These are phyloP conservation scores for Stomatorhinus walkeri DNA, from an alignment of 2,797 vertebrate genomes.

Conservation along the genomic window DNA sequence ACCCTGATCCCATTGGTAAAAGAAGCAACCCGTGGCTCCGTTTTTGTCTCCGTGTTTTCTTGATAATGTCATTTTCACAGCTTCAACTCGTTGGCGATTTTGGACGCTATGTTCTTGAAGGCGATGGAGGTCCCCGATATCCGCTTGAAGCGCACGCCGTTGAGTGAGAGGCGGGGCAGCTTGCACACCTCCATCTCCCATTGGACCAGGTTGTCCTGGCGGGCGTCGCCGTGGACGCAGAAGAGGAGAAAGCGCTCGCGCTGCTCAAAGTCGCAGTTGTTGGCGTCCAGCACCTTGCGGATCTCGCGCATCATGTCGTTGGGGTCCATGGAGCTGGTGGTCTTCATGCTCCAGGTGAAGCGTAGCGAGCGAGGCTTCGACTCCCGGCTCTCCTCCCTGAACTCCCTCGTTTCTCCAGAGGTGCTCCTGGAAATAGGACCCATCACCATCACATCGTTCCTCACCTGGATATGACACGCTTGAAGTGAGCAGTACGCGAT, in stretches of 20 bases:
- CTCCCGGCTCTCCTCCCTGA: conserved; percentile 68
- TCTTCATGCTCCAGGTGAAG: conserved; percentile 90
- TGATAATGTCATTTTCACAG: conserved; percentile 53
- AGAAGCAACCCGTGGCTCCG: neutral
- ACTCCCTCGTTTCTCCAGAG: conserved; percentile 72
- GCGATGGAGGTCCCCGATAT: conserved; percentile 83
- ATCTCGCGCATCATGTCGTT: conserved; percentile 82
- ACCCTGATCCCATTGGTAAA: conserved; percentile 53
- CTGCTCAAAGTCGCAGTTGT: conserved; percentile 82
- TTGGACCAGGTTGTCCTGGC: conserved; percentile 77
- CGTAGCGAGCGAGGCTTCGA: conserved; percentile 69
- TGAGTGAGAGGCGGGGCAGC: conserved; percentile 75
- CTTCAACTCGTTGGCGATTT: conserved; percentile 82
- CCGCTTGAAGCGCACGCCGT: conserved; percentile 80
- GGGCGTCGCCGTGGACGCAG: conserved; percentile 76
- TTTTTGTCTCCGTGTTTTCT: neutral
- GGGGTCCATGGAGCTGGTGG: conserved; percentile 82
- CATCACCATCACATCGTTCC: neutral
- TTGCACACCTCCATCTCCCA: conserved; percentile 90
- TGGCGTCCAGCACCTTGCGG: conserved; percentile 77
- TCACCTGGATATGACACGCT: neutral
- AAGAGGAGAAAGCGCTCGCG: conserved; percentile 79
- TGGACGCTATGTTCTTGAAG: conserved; percentile 85
- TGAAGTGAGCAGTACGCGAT: neutral
- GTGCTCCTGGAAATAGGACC: conserved; percentile 51